phyloP scores from a whole-genome alignment of 2,797 vertebrate genomes.

The Gouania willdenowi region DNA sequence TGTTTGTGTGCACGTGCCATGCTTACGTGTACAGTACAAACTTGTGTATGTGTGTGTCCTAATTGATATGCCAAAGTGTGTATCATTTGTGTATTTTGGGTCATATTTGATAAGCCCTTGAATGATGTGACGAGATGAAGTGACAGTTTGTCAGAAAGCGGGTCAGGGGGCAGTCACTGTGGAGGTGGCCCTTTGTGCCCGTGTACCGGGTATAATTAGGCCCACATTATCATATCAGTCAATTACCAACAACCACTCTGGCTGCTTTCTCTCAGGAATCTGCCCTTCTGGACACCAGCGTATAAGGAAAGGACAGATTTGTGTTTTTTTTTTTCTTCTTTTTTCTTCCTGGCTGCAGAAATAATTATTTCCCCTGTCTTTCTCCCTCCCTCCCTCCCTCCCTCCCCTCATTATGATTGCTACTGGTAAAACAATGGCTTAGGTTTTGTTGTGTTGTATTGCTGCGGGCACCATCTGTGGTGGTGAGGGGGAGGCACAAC shows the following conservation, averaged over 20 bases:
- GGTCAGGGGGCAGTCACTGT: constrained; percentile 70
- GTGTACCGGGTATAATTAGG: constrained; percentile 73
- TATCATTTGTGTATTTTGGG: constrained; percentile 69
- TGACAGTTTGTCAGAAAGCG: constrained; percentile 79
- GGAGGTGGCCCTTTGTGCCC: constrained; percentile 55
- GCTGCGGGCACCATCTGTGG: constrained; percentile 77
- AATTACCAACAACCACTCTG: constrained; percentile 72
- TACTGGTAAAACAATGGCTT: constrained; percentile 73
- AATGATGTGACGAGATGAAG: constrained; percentile 69
- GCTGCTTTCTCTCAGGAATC: constrained; percentile 79
- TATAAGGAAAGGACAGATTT: constrained; percentile 58
- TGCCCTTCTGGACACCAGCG: constrained; percentile 77
- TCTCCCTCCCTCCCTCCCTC: constrained; percentile 56
- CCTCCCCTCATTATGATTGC: constrained; percentile 68
- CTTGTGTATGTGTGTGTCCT: constrained; percentile 9
- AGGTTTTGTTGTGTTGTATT: constrained; percentile 66
- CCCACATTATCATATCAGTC: constrained; percentile 79
- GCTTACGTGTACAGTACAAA: too few relatives aligned
- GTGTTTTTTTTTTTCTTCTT: background rate
- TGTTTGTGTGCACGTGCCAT: constrained; percentile 1
- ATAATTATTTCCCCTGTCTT: constrained; percentile 65
- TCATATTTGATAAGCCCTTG: constrained; percentile 75
- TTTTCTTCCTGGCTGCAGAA: constrained; percentile 57
- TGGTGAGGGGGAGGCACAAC: constrained; percentile 67
- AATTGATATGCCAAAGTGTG: constrained; percentile 14